phyloP scores from a whole-genome alignment of 64 coral and sea anemone species.

The Hydrozoanthus tunicans region DNA sequence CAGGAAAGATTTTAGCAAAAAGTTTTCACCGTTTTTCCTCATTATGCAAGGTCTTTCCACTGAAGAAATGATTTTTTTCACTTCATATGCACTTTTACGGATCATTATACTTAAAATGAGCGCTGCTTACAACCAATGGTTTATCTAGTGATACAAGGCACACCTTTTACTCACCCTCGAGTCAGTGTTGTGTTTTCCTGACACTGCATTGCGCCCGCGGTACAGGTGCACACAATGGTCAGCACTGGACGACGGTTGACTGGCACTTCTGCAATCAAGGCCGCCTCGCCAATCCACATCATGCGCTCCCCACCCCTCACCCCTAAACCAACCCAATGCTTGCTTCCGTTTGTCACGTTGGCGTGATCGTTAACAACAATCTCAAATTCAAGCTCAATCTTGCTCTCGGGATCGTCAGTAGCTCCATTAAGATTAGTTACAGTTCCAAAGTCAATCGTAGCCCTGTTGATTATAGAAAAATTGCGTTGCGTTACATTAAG shows the following conservation, averaged over 20 bases:
- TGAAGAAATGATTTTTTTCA: no score
- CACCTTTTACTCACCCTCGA: slow-evolving; percentile 44
- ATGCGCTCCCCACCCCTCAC: slow-evolving; percentile 83
- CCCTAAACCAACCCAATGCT: slow-evolving; percentile 86
- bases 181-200: slow-evolving; percentile 51
- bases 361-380: slow-evolving; percentile 84
- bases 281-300: slow-evolving; percentile 95
- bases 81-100: no score
- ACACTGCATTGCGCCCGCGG: slow-evolving; percentile 12
- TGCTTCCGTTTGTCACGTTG: slow-evolving; percentile 78
- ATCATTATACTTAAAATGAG: no score
- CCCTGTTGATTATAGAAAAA: background rate
- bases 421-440: slow-evolving; percentile 35
- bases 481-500: background rate
- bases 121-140: no score
- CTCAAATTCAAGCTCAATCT: slow-evolving; percentile 76
- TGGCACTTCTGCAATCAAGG: slow-evolving; percentile 65
- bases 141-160: background rate
- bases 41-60: no score
- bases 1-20: no score
- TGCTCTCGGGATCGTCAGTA: slow-evolving; percentile 31
- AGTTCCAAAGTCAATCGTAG: slow-evolving; percentile 72
- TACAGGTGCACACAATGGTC: slow-evolving; percentile 47
- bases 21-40: no score
- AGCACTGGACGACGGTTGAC: slow-evolving; percentile 68